Evolutionary conservation across 2,113 vertebrate species (phyloP).

Genomic region (Nothoprocta pentlandii): DNA sequence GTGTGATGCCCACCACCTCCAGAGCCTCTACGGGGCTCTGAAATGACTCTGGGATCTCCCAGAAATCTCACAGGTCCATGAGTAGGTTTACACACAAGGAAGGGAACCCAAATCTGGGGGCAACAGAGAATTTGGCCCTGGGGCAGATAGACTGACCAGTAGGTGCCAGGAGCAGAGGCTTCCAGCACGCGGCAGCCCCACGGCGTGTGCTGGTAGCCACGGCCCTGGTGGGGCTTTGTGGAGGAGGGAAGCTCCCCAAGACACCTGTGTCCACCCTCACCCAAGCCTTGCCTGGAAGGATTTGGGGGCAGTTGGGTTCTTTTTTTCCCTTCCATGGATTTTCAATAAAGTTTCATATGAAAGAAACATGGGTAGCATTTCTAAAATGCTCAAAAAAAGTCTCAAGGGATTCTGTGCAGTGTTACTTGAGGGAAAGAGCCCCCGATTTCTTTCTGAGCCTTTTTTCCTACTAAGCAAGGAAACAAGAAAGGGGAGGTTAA

Average conservation of each 20-base stretch:
- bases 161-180: neutral
- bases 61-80: neutral
- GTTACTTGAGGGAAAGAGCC: conserved; percentile 9
- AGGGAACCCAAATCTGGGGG: neutral
- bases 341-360: neutral
- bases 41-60: neutral
- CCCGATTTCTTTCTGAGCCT: neutral
- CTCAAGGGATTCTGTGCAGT: neutral
- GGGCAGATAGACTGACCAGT: neutral
- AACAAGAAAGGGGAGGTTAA: conserved; percentile 24
- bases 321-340: neutral
- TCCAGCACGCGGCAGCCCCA: no score
- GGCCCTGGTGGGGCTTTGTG: no score
- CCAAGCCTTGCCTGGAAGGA: neutral
- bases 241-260: no score
- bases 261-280: neutral
- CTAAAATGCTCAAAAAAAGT: neutral
- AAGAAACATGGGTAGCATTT: neutral
- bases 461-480: neutral
- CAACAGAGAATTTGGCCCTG: neutral
- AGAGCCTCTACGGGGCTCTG: neutral
- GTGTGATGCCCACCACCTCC: fast-evolving
- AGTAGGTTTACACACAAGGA: neutral
- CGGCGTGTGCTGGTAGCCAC: no score
- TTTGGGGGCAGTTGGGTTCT: neutral